These are phyloP conservation scores for Sinonovacula constricta DNA, from an alignment of 1,140 invertebrate species.

Conservation along the genomic window DNA sequence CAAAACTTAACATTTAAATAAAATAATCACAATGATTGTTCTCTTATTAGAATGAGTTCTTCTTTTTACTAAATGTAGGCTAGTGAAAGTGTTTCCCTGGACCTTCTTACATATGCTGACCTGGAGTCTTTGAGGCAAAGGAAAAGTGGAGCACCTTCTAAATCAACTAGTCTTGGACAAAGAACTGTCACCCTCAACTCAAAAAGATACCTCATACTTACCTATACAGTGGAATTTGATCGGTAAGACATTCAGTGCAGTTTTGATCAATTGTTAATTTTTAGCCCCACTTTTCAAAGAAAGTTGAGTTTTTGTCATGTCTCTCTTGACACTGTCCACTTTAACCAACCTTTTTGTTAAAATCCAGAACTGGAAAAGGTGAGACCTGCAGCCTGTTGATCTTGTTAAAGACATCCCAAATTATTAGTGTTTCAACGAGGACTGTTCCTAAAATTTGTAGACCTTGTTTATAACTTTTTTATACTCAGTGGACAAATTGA, in stretches of 20 bases:
- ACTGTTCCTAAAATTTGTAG: no score
- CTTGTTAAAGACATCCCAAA: no score
- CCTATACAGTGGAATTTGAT: conserved; percentile 79
- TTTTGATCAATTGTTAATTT: no score
- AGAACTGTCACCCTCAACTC: conserved; percentile 69
- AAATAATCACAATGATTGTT: no score
- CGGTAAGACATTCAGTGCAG: no score
- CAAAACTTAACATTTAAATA: not conserved
- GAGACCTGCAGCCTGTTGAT: no score
- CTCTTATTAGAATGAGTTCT: no score
- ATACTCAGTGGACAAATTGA: no score
- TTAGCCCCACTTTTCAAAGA: no score
- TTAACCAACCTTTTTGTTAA: not conserved
- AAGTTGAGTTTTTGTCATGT: not conserved
- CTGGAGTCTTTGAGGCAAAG: conserved; percentile 74
- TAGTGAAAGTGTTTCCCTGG: conserved; percentile 76
- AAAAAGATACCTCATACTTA: conserved; percentile 77
- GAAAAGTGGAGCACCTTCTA: conserved; percentile 67
- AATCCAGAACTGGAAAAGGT: not conserved
- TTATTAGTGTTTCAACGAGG: no score
- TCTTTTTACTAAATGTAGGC: conserved; percentile 62
- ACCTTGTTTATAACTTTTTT: no score
- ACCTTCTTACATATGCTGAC: conserved; percentile 77
- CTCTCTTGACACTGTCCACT: not conserved
- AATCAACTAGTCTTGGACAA: conserved; percentile 60